Evolutionary conservation across 2,888 invertebrate genomes (phyloP), one percentile per base, ranked within the genome.

Genomic region (Phyllotreta striolata): DNA sequence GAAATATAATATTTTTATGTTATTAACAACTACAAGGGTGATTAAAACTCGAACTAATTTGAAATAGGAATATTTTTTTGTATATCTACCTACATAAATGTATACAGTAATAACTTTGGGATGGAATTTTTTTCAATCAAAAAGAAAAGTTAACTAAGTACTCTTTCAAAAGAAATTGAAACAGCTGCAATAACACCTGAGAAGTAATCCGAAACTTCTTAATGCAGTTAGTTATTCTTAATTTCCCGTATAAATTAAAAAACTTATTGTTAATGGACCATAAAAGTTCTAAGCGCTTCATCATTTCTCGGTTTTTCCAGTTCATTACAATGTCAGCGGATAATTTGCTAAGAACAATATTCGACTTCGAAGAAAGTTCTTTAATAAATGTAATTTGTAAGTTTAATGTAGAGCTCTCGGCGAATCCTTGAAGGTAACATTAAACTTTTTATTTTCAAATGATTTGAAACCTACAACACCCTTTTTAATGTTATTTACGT

Each of bases 291-390:
- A 52, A 13, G 9, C 46, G 34, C 59, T 59, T 43, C 49, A 59
- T 59, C 59, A 46, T 58, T 51, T 38, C 10, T 40, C 58, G 55
- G 40, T 58, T 55, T 63, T 55, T 55, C 55, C 46, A 55, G 55
- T 54, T 59, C 55, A 63, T 63, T 59, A 63, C 54, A 47, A 63
- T 44, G 63, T 59, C 59, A 40, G 47, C 47, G 43, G 47, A 38
- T 55, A 63, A 63, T 63, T 63, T 59, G 63, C 59, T 55, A 47
- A 58, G 63, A 63, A 58, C 43, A 63, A 63, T 59, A 55, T 63
- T 59, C 49, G 51, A 63, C 58, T 59, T 52, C 24, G 49, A 58
- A 47, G 41, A 37, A 63, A 58, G 37, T 63, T 59, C 41, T 51
- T 55, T 54, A 59, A 59, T 58, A 63, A 63, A 59, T 59, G 41